A percentile compares a stretch with the other conserved stretches of the same genome.
Evolutionary conservation across 2,113 vertebrate species (phyloP).

Genomic region (Camelus dromedarius): DNA sequence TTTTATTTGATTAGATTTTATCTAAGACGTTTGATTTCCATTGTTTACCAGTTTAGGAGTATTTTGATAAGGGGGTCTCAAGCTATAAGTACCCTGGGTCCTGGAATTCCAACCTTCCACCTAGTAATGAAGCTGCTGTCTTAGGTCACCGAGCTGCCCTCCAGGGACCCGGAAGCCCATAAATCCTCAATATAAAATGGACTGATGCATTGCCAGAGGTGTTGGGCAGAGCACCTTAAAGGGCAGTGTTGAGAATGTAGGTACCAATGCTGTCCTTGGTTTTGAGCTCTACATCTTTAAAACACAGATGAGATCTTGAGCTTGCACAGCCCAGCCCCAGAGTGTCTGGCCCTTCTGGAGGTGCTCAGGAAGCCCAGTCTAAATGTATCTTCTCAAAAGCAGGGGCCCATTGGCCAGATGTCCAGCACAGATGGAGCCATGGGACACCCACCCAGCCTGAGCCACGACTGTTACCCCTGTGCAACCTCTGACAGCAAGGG

Average conservation of each 20-base stretch:
- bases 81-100: not conserved
- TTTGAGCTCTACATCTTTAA: not conserved
- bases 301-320: not conserved
- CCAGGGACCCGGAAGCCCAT: not conserved
- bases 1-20: slow-evolving; percentile 7
- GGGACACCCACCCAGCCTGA: not conserved
- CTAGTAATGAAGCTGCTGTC: not conserved
- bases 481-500: not conserved
- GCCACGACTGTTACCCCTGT: not conserved
- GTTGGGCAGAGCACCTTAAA: not conserved
- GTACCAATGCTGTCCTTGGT: not conserved
- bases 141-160: not conserved
- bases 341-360: not conserved
- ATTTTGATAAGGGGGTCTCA: not conserved
- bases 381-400: not conserved
- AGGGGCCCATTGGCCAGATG: too few relatives aligned
- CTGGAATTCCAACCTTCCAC: slow-evolving; percentile 1
- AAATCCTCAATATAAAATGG: not conserved
- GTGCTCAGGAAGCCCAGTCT: not conserved
- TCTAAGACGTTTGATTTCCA: not conserved
- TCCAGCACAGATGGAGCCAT: not conserved
- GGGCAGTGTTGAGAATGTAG: not conserved
- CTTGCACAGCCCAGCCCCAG: not conserved
- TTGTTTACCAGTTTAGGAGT: not conserved
- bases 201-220: not conserved